A percentile compares a stretch with the other conserved stretches of the same genome.
Evolutionary conservation across 92 coral and sea anemone genomes (phyloP).

Genomic region (Galaxea fascicularis): DNA sequence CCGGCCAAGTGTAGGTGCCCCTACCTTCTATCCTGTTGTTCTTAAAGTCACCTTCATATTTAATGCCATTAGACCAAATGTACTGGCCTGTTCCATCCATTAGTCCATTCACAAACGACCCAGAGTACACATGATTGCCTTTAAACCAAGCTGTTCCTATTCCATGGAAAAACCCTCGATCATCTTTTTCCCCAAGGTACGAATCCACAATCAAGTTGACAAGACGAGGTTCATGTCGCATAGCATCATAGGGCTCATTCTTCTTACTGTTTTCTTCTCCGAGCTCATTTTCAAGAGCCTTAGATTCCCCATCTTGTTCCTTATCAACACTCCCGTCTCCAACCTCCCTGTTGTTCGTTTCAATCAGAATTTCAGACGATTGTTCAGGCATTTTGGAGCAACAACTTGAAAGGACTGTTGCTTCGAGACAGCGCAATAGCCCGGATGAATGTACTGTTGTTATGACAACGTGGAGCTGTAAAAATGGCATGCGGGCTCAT

Average conservation of each 20-base stretch:
- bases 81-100: conserved; percentile 95
- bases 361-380: conserved; percentile 46
- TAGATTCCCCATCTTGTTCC: conserved; percentile 47
- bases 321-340: conserved; percentile 45
- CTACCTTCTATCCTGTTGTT: conserved; percentile 82
- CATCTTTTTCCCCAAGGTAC: conserved; percentile 95
- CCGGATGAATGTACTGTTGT: conserved; percentile 49
- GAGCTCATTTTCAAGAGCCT: conserved; percentile 43
- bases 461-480: conserved; percentile 15
- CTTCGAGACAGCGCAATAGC: conserved; percentile 19
- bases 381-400: conserved; percentile 68
- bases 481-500: conserved; percentile 37
- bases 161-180: conserved; percentile 93
- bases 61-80: conserved; percentile 86
- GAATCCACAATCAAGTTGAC: conserved; percentile 84
- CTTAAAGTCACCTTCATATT: conserved; percentile 93
- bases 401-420: not conserved
- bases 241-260: conserved; percentile 83
- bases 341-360: conserved; percentile 40
- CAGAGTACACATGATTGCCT: conserved; percentile 90
- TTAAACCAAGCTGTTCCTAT: conserved; percentile 91
- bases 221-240: conserved; percentile 92
- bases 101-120: conserved; percentile 81
- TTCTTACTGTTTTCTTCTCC: conserved; percentile 21
- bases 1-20: conserved; percentile 93